Conservation (phyloP, 1,140 invertebrate species). For the Listronotus oregonensis region DNA sequence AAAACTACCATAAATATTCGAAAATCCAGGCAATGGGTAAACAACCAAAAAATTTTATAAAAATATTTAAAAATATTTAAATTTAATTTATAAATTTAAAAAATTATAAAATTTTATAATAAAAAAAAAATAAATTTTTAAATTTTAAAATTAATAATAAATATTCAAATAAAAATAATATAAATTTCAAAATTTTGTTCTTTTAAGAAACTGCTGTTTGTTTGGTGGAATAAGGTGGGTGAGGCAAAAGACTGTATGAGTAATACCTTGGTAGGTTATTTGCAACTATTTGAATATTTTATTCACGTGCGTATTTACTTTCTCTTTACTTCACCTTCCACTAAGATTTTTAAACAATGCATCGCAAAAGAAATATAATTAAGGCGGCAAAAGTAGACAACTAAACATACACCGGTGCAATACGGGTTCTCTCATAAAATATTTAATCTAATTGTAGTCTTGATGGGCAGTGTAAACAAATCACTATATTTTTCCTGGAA, state of each 20-base stretch:
- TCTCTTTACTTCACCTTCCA: conserved; percentile 42
- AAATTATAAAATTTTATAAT: no score
- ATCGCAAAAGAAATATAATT: conserved; percentile 4
- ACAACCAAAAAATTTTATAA: no score
- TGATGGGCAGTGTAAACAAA: no score
- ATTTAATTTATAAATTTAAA: no score
- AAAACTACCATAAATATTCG: no score
- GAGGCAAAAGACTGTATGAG: conserved; percentile 46
- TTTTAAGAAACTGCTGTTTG: conserved; percentile 13
- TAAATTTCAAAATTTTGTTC: conserved; percentile 4
- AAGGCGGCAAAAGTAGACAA: background rate
- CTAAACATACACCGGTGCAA: background rate
- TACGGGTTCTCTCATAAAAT: background rate
- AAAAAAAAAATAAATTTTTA: no score
- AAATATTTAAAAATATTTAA: no score
- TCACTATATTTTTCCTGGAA: no score
- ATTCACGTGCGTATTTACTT: conserved; percentile 51
- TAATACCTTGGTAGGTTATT: conserved; percentile 45
- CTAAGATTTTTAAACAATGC: conserved; percentile 32
- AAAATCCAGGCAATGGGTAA: no score
- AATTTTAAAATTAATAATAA: no score
- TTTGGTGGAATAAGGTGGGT: conserved; percentile 33
- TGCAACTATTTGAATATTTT: conserved; percentile 51
- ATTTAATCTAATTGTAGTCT: no score
- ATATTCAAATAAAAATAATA: no score